phyloP scores from a whole-genome alignment of 2,113 vertebrate genomes.

The Podarcis raffonei region DNA sequence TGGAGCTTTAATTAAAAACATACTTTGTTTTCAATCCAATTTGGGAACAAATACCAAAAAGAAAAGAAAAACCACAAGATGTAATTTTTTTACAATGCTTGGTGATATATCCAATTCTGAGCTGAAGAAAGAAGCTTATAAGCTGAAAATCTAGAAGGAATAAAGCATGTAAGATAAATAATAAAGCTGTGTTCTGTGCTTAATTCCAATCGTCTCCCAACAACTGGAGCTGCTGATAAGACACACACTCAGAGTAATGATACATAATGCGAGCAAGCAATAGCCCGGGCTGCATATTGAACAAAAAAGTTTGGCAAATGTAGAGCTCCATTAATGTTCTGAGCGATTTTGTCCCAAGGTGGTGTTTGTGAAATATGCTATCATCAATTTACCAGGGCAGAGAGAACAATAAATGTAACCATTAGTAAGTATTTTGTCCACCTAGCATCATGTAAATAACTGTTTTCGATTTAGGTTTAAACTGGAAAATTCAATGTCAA shows the following conservation, averaged over 20 bases:
- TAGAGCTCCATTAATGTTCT: constrained; percentile 64
- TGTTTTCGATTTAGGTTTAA: constrained; percentile 11
- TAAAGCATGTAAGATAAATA: constrained; percentile 80
- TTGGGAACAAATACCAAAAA: constrained; percentile 74
- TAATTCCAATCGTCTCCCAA: constrained; percentile 79
- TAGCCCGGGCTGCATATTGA: constrained; percentile 71
- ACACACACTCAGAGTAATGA: constrained; percentile 79
- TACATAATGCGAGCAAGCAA: constrained; percentile 77
- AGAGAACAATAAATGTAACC: constrained; percentile 51
- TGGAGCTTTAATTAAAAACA: constrained; percentile 74
- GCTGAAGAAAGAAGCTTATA: constrained; percentile 80
- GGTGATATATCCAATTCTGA: constrained; percentile 73
- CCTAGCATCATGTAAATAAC: constrained; percentile 69
- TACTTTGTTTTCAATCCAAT: constrained; percentile 79
- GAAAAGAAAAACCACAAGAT: constrained; percentile 59
- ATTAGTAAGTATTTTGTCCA: constrained; percentile 58
- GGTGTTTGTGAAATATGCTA: constrained; percentile 37
- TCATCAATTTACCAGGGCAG: constrained; percentile 50
- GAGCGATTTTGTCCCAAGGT: constrained; percentile 69
- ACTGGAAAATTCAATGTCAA: too few species aligned
- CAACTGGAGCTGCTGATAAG: constrained; percentile 82
- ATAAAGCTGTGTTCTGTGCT: constrained; percentile 74
- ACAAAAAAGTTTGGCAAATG: constrained; percentile 69
- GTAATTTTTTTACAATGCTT: constrained; percentile 77
- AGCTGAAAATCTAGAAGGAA: constrained; percentile 78